These are phyloP conservation scores for Corydoras sp. DNA, from an alignment of 2,113 vertebrate genomes.

Conservation along the genomic window DNA sequence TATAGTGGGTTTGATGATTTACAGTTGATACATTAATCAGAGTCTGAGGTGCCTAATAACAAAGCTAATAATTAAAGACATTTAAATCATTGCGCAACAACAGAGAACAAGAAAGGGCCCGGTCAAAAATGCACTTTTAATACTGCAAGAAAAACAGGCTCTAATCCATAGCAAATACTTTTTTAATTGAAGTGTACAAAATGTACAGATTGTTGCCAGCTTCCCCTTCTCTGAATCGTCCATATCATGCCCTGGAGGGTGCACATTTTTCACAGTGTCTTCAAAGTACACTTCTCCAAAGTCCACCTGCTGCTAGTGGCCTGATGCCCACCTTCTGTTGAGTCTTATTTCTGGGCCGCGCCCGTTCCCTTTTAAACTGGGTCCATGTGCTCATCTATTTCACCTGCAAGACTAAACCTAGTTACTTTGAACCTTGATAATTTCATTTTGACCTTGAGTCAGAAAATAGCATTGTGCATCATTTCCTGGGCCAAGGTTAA, in stretches of 20 bases:
- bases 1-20: slow-evolving; percentile 11
- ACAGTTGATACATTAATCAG: slow-evolving; percentile 21
- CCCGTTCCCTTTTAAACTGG: slow-evolving; percentile 29
- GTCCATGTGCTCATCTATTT: slow-evolving; percentile 45
- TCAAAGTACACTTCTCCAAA: slow-evolving; percentile 39
- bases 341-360: slow-evolving; percentile 44
- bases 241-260: slow-evolving; percentile 32
- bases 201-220: slow-evolving; percentile 15
- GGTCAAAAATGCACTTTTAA: neutral
- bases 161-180: slow-evolving; percentile 24
- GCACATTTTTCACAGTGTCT: slow-evolving; percentile 42
- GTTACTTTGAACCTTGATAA: neutral
- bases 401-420: slow-evolving; percentile 12
- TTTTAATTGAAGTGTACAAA: slow-evolving; percentile 4
- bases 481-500: no score
- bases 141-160: slow-evolving; percentile 7
- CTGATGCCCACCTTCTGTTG: slow-evolving; percentile 47
- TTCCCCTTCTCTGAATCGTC: slow-evolving; percentile 11
- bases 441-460: neutral
- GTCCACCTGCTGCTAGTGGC: slow-evolving; percentile 46
- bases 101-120: neutral
- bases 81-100: slow-evolving; percentile 5
- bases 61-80: slow-evolving; percentile 1
- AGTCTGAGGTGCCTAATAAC: neutral
- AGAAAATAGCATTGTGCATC: no score